These are phyloP conservation scores for Heterodera schachtii DNA, from an alignment of 1,140 invertebrate species.

Conservation along the genomic window DNA sequence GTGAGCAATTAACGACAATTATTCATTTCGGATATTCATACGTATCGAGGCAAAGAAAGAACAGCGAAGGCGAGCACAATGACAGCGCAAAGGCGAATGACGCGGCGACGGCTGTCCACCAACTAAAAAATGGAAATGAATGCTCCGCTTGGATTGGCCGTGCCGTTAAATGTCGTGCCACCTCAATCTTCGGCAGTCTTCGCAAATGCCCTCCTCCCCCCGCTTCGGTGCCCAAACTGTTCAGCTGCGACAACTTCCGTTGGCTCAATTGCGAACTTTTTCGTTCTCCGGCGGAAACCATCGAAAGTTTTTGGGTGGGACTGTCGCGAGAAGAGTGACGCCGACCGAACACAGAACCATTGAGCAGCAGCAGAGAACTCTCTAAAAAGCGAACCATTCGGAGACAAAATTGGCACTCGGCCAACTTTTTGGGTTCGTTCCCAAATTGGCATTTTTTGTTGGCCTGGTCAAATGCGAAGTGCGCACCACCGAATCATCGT, in stretches of 20 bases:
- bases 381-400: background rate
- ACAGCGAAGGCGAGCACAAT: slow-evolving; percentile 60
- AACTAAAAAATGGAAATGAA: slow-evolving; percentile 10
- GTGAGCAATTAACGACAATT: background rate
- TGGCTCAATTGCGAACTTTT: slow-evolving; percentile 6
- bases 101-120: slow-evolving; percentile 50
- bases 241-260: background rate
- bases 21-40: background rate
- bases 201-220: background rate
- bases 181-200: slow-evolving; percentile 22
- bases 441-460: background rate
- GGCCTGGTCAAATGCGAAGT: background rate
- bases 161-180: background rate
- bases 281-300: background rate
- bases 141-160: background rate
- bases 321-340: slow-evolving; percentile 5
- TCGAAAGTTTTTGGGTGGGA: slow-evolving; percentile 18
- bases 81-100: slow-evolving; percentile 56
- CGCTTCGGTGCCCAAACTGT: background rate
- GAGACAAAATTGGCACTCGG: background rate
- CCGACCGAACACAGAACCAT: background rate
- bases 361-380: background rate
- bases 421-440: background rate
- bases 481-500: slow-evolving; percentile 35
- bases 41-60: slow-evolving; percentile 57